Conservation (phyloP, 2,797 vertebrate species). For the Sandelia bainsii region DNA sequence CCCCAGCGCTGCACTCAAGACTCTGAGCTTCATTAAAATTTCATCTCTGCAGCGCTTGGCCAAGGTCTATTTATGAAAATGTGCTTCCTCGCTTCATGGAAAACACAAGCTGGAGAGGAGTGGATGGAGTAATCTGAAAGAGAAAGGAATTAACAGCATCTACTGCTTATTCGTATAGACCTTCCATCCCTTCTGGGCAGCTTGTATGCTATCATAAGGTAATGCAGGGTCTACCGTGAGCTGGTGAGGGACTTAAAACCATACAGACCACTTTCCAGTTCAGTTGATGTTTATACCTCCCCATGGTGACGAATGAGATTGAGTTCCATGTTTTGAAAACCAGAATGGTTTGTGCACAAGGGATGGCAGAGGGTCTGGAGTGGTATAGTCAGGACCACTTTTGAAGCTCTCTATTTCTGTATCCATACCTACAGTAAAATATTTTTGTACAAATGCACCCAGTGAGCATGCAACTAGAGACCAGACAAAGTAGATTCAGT, state of each 20-base stretch:
- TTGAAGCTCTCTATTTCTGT: slow-evolving; percentile 33
- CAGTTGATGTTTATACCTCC: slow-evolving; percentile 60
- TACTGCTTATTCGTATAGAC: slow-evolving; percentile 52
- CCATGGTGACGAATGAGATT: slow-evolving; percentile 39
- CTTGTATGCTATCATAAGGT: slow-evolving; percentile 28
- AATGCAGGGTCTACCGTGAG: background rate
- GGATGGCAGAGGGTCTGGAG: slow-evolving; percentile 9
- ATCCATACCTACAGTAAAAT: slow-evolving; percentile 10
- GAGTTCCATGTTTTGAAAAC: slow-evolving; percentile 43
- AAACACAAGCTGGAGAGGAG: slow-evolving; percentile 86
- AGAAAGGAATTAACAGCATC: slow-evolving; percentile 73
- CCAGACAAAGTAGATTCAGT: slow-evolving; percentile 6
- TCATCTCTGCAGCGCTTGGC: slow-evolving; percentile 90
- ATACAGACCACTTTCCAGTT: slow-evolving; percentile 52
- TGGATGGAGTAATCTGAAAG: slow-evolving; percentile 79
- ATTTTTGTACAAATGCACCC: slow-evolving; percentile 3
- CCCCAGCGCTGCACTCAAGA: slow-evolving; percentile 93
- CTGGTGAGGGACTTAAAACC: slow-evolving; percentile 29
- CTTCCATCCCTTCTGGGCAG: slow-evolving; percentile 41
- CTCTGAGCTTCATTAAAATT: slow-evolving; percentile 95
- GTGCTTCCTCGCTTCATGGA: slow-evolving; percentile 90
- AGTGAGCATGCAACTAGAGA: slow-evolving; percentile 17
- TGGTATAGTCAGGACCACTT: slow-evolving; percentile 17
- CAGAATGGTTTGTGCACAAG: slow-evolving; percentile 15
- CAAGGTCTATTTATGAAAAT: slow-evolving; percentile 99